Base-by-base conservation (phyloP, 2,888 invertebrate species). In the Plagiodera versicolora region DNA sequence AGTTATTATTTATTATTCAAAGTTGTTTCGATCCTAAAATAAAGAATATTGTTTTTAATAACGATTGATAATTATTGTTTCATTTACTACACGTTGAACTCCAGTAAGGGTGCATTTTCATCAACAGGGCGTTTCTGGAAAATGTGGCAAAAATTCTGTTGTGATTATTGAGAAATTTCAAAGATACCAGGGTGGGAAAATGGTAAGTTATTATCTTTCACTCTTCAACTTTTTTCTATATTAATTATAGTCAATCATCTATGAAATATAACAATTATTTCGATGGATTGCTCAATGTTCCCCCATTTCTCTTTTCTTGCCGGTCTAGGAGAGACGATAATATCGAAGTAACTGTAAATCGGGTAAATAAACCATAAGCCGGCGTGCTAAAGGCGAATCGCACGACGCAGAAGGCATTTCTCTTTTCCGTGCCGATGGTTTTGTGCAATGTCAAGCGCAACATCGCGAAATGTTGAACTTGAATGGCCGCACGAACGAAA, bases 391-490 rank as follows among this genome's bases (percentile, higher is more conserved):
- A 14, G 39, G n/a, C n/a, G 39, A 3, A 14, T 39, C 8, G 39
- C 14, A 14, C 14, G 4, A 32, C 2, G 32, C n/a, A n/a, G 8
- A 3, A 39, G 39, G 55, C 61, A 63, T 64, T 66, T 63, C 63
- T 64, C 61, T 61, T 64, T 63, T 57, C 58, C 65, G 52, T 48
- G 60, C 60, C 49, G 61, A 57, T 50, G 59, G 56, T 49, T 65
- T 60, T 56, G 32, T 14, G 61, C 67, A 67, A 67, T 67, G 67
- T 63, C 65, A 66, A 66, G 66, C 66, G 59, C 66, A 62, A 52
- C n/a, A n/a, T n/a, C 46, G 53, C 46, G 56, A 66, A 54, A 64
- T 63, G 65, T 66, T 67, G 67, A 67, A 67, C 67, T 67, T 67
- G 65, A 60, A 56, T 62, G 64, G 61, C 59, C 62, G 32, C 32